Percentiles rank a stretch among this genome's conserved stretches.
phyloP scores from a whole-genome alignment of 2,888 invertebrate genomes.

The Graphium colonna region DNA sequence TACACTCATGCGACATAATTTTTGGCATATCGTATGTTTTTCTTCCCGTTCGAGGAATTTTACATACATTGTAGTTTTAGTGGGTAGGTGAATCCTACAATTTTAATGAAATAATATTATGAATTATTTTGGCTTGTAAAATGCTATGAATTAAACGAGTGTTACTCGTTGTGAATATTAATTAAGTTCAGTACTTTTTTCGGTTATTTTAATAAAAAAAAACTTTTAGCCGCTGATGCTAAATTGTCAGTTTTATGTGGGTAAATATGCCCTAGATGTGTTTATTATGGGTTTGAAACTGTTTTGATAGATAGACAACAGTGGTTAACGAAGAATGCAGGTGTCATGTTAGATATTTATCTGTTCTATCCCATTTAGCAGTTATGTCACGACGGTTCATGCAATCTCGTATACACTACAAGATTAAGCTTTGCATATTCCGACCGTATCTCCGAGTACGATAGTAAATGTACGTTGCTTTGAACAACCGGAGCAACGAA shows the following conservation, averaged over 20 bases:
- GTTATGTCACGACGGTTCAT: conserved; percentile 33
- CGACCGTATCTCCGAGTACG: conserved; percentile 24
- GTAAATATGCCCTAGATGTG: not conserved
- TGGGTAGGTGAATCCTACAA: too few species aligned
- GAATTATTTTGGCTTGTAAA: too few species aligned
- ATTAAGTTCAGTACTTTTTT: too few species aligned
- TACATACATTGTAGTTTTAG: too few species aligned
- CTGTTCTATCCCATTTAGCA: conserved; percentile 20
- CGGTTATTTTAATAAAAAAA: not conserved
- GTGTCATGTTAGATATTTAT: conserved; percentile 9
- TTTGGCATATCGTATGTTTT: too few species aligned
- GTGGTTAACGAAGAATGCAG: conserved; percentile 4
- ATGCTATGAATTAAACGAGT: too few species aligned
- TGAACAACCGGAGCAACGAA: conserved; percentile 19
- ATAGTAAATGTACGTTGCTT: conserved; percentile 22
- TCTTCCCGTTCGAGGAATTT: too few species aligned
- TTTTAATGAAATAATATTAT: too few species aligned
- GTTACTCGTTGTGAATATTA: too few species aligned
- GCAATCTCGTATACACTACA: conserved; percentile 45
- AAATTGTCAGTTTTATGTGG: too few species aligned
- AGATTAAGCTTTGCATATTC: conserved; percentile 62
- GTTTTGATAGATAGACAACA: not conserved
- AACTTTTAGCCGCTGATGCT: too few species aligned
- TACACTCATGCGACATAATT: too few species aligned
- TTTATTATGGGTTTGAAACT: not conserved